Evolutionary conservation across 2,888 invertebrate species (phyloP).

Genomic region (Exocentrus adspersus): DNA sequence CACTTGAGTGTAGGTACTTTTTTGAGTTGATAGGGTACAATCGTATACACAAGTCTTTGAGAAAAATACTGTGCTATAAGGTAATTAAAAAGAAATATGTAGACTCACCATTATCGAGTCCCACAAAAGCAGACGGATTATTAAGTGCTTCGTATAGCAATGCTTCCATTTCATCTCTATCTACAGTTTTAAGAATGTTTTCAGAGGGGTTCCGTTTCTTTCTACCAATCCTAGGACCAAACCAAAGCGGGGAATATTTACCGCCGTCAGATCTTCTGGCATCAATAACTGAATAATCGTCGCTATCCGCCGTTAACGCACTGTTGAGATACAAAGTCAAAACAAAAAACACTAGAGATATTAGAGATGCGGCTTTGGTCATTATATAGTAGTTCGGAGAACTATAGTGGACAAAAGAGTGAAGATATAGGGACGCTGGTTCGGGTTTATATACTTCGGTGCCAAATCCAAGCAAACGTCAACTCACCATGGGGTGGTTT

Average conservation of each 20-base stretch:
- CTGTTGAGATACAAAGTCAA: constrained; percentile 29
- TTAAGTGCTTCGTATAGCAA: constrained; percentile 61
- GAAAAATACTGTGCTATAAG: too few species aligned
- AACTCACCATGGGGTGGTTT: constrained; percentile 48
- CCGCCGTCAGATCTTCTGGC: constrained; percentile 26
- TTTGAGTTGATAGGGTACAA: too few species aligned
- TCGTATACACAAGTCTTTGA: too few species aligned
- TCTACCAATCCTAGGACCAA: constrained; percentile 66
- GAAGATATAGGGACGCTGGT: constrained; percentile 1
- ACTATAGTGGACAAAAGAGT: constrained; percentile 22
- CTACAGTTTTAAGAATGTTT: constrained; percentile 40
- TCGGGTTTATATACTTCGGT: constrained; percentile 33
- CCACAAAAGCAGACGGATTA: constrained; percentile 61
- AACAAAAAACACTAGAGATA: constrained; percentile 25
- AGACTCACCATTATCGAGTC: constrained; percentile 55
- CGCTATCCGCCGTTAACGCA: constrained; percentile 1
- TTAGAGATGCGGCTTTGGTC: constrained; percentile 30
- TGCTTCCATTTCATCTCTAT: constrained; percentile 54
- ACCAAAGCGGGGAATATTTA: constrained; percentile 61
- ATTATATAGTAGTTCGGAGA: too few species aligned
- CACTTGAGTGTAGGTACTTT: too few species aligned
- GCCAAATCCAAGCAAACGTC: constrained; percentile 34
- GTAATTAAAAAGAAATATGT: not conserved
- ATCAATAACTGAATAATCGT: constrained; percentile 22
- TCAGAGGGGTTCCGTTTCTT: constrained; percentile 61